Percentiles rank a stretch among this genome's conserved stretches.
These are phyloP conservation scores for Mesocricetus auratus DNA, from an alignment of 2,113 vertebrate species.

Conservation along the genomic window DNA sequence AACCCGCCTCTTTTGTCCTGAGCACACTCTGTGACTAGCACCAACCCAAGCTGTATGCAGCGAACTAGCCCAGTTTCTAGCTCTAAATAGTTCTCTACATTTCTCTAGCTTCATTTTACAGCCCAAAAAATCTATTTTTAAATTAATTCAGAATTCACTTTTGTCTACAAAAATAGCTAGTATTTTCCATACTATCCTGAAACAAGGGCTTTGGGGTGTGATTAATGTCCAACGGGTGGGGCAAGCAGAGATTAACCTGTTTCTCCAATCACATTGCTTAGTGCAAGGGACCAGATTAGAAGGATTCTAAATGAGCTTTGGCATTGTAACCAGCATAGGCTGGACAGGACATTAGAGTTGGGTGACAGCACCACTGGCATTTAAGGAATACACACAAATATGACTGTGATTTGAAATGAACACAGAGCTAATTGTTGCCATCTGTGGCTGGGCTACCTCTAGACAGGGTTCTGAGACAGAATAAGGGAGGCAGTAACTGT, in stretches of 20 bases:
- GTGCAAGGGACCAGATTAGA: constrained; percentile 68
- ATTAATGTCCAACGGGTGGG: constrained; percentile 42
- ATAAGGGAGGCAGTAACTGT: neutral
- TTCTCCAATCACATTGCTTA: constrained; percentile 75
- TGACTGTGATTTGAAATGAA: constrained; percentile 73
- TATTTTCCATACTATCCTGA: constrained; percentile 76
- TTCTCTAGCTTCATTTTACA: constrained; percentile 64
- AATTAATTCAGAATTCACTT: constrained; percentile 65
- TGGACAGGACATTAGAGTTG: constrained; percentile 74
- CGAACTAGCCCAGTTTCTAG: constrained; percentile 66
- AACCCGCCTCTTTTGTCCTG: constrained; percentile 4
- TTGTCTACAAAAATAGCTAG: constrained; percentile 74
- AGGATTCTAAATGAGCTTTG: constrained; percentile 69
- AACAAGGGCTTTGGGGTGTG: constrained; percentile 49
- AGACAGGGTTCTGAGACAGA: neutral
- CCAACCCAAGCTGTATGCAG: neutral
- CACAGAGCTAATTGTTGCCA: constrained; percentile 65
- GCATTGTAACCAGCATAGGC: constrained; percentile 57
- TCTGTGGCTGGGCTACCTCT: constrained; percentile 14
- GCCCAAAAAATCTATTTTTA: constrained; percentile 11
- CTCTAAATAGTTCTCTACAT: constrained; percentile 61
- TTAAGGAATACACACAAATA: constrained; percentile 60
- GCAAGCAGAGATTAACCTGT: neutral
- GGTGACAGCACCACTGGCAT: constrained; percentile 39
- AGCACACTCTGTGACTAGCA: neutral